These are phyloP conservation scores for Stenchaetothrips biformis DNA, from an alignment of 2,888 invertebrate genomes.

Conservation along the genomic window DNA sequence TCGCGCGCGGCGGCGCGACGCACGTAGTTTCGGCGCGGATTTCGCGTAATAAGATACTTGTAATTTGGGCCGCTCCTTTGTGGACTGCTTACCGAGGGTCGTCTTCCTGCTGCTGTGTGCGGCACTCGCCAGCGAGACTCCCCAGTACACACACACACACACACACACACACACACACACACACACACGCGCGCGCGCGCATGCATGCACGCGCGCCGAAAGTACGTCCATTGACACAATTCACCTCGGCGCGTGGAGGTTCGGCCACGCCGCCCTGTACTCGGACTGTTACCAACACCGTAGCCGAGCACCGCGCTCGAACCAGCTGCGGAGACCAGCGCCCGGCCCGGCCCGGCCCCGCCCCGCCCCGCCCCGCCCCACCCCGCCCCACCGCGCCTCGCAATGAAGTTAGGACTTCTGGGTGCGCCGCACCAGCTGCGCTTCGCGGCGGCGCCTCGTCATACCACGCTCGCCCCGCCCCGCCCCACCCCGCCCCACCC, in stretches of 20 bases:
- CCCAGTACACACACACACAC: neutral
- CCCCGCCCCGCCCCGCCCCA: neutral
- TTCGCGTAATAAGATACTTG: too few relatives aligned
- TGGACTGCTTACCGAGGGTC: too few relatives aligned
- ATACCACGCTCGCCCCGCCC: neutral
- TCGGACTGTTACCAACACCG: neutral
- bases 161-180: neutral
- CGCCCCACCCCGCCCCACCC: neutral
- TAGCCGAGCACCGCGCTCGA: neutral
- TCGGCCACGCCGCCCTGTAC: too few relatives aligned
- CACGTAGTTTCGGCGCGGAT: too few relatives aligned
- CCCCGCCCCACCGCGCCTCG: neutral
- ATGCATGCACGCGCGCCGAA: neutral
- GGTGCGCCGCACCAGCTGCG: neutral
- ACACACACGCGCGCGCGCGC: neutral
- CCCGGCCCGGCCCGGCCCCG: neutral
- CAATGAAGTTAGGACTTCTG: conserved; percentile 16
- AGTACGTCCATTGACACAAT: conserved; percentile 4
- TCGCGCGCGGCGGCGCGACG: too few relatives aligned
- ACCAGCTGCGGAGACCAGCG: neutral
- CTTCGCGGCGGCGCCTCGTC: neutral
- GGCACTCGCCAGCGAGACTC: too few relatives aligned
- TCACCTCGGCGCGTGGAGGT: neutral
- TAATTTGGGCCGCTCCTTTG: too few relatives aligned
- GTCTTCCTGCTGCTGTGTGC: too few relatives aligned